Evolutionary conservation across 2,888 invertebrate genomes (phyloP).

Genomic region (Stomorhina lunata): DNA sequence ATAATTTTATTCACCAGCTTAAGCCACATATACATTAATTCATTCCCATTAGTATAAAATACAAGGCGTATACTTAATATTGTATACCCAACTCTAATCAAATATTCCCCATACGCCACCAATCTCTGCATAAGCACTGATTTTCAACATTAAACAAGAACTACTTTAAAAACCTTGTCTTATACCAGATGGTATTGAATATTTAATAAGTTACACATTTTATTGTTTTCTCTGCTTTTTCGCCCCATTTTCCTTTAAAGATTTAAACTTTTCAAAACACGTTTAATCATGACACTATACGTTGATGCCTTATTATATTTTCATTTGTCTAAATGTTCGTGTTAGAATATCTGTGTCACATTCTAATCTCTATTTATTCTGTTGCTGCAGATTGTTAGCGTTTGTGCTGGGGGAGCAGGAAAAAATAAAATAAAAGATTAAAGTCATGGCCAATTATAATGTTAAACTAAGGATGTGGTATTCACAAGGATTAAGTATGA

Average conservation of each 20-base stretch:
- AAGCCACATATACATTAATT: no score
- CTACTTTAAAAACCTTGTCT: neutral
- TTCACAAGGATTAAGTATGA: neutral
- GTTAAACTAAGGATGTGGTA: neutral
- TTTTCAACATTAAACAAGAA: no score
- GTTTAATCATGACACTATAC: neutral
- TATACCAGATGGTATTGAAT: neutral
- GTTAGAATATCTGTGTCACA: neutral
- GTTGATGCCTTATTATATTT: neutral
- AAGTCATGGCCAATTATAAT: constrained; percentile 42
- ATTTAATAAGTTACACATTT: neutral
- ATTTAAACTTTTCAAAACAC: neutral
- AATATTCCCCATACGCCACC: neutral
- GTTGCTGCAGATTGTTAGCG: neutral
- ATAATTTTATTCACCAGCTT: no score
- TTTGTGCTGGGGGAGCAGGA: neutral
- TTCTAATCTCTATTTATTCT: neutral
- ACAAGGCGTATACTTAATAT: neutral
- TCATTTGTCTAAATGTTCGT: neutral
- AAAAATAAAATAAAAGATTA: neutral
- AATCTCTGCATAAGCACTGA: no score
- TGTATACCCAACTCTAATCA: no score
- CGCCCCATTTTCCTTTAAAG: neutral
- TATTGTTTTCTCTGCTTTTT: neutral
- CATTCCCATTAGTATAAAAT: no score